phyloP scores from a whole-genome alignment of 2,113 vertebrate genomes.

The Cyphomyrus discorhynchus region DNA sequence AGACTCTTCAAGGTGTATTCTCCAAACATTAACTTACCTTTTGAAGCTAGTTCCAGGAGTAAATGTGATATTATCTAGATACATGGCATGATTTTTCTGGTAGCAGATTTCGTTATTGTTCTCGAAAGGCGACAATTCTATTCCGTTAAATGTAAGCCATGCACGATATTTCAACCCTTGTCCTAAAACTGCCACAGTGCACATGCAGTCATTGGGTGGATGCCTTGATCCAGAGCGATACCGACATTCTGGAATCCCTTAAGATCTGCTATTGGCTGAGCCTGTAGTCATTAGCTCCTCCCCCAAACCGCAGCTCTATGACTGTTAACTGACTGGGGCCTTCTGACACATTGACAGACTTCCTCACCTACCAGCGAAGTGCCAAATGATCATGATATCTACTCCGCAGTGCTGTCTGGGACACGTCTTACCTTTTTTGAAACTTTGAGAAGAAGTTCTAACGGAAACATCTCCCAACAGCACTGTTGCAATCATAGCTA shows the following conservation, averaged over 20 bases:
- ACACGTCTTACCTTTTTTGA: slow-evolving; percentile 54
- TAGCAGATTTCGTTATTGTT: neutral
- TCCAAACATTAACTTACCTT: slow-evolving; percentile 31
- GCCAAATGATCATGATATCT: slow-evolving; percentile 61
- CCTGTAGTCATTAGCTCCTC: slow-evolving; percentile 24
- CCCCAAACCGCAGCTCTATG: slow-evolving; percentile 56
- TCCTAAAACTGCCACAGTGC: slow-evolving; percentile 42
- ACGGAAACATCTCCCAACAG: slow-evolving; percentile 54
- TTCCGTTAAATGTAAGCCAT: slow-evolving; percentile 22
- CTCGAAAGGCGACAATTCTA: slow-evolving; percentile 30
- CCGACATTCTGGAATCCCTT: slow-evolving; percentile 49
- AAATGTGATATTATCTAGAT: neutral
- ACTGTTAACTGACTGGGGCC: slow-evolving; percentile 67
- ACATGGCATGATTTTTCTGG: neutral
- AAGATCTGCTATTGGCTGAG: slow-evolving; percentile 5
- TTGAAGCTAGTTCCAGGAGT: neutral
- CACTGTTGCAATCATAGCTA: slow-evolving; percentile 35
- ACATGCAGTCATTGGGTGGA: slow-evolving; percentile 38
- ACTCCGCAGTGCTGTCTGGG: slow-evolving; percentile 61
- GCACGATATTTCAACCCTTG: slow-evolving; percentile 1
- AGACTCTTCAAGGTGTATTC: slow-evolving; percentile 31
- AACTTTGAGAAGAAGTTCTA: slow-evolving; percentile 44
- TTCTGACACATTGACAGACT: slow-evolving; percentile 51
- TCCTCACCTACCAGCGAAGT: slow-evolving; percentile 68
- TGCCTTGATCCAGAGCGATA: slow-evolving; percentile 51